A percentile compares a stretch with the other conserved stretches of the same genome.
These are phyloP conservation scores for Macroramphosus scolopax DNA, from an alignment of 2,797 vertebrate species.

Conservation along the genomic window DNA sequence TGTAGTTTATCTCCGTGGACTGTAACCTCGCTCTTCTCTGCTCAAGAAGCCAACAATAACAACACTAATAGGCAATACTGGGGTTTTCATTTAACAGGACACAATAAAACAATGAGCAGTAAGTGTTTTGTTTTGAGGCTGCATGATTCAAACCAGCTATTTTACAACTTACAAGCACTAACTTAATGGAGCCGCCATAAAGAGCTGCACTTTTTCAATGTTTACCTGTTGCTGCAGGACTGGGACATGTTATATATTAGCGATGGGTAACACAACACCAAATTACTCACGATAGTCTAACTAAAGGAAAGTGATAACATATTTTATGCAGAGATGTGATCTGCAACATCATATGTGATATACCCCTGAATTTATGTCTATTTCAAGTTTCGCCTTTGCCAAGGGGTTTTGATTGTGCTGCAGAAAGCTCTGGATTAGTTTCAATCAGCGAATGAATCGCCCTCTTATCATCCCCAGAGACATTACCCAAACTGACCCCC, in stretches of 20 bases:
- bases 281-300: neutral
- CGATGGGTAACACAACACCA: no score
- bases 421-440: constrained; percentile 20
- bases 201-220: no score
- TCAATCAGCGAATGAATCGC: constrained; percentile 25
- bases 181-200: constrained; percentile 19
- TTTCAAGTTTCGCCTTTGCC: constrained; percentile 4
- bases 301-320: neutral
- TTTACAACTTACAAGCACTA: constrained; percentile 17
- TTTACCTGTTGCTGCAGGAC: no score
- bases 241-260: no score
- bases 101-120: constrained; percentile 36
- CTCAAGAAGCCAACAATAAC: constrained; percentile 11
- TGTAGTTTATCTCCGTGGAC: constrained; percentile 6
- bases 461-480: constrained; percentile 37
- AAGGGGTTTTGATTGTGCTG: constrained; percentile 3
- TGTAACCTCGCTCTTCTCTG: neutral
- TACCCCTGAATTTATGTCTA: neutral
- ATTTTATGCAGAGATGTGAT: constrained; percentile 4
- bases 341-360: neutral
- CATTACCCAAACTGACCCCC: constrained; percentile 49
- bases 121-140: no score
- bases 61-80: constrained; percentile 22
- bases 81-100: constrained; percentile 22
- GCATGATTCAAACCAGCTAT: constrained; percentile 16